phyloP scores from a whole-genome alignment of 1,140 invertebrate genomes.

The Lepidurus packardi region DNA sequence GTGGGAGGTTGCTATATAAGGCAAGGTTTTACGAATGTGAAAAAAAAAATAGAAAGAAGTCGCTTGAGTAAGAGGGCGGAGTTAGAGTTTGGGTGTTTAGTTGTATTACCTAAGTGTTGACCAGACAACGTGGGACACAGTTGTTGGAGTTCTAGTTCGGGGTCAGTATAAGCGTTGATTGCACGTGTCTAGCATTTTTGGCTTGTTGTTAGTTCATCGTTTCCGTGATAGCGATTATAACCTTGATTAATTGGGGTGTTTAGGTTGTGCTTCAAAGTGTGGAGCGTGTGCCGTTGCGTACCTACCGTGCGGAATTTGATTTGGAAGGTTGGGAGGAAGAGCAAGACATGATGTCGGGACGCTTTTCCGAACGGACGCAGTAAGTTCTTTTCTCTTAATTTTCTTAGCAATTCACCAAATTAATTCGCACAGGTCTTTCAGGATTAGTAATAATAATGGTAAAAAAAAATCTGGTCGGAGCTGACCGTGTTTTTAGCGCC shows the following conservation, averaged over 20 bases:
- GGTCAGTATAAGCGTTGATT: neutral
- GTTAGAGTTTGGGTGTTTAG: neutral
- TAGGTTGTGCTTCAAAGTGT: slow-evolving; percentile 14
- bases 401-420: neutral
- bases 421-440: too few species aligned
- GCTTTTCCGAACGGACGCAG: neutral
- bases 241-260: slow-evolving; percentile 1
- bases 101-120: slow-evolving; percentile 1
- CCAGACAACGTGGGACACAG: neutral
- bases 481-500: neutral
- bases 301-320: slow-evolving; percentile 9
- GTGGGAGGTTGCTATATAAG: neutral
- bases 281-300: slow-evolving; percentile 10
- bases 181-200: neutral
- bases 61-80: neutral
- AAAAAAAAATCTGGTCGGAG: too few species aligned
- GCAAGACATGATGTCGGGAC: slow-evolving; percentile 18
- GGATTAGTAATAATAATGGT: too few species aligned
- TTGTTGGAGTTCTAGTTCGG: neutral
- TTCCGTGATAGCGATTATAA: slow-evolving; percentile 4
- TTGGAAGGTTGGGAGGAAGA: neutral
- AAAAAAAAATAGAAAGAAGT: neutral
- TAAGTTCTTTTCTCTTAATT: neutral
- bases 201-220: neutral
- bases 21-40: neutral